phyloP scores from a whole-genome alignment of 1,140 invertebrate genomes.

The Temnothorax longispinosus region DNA sequence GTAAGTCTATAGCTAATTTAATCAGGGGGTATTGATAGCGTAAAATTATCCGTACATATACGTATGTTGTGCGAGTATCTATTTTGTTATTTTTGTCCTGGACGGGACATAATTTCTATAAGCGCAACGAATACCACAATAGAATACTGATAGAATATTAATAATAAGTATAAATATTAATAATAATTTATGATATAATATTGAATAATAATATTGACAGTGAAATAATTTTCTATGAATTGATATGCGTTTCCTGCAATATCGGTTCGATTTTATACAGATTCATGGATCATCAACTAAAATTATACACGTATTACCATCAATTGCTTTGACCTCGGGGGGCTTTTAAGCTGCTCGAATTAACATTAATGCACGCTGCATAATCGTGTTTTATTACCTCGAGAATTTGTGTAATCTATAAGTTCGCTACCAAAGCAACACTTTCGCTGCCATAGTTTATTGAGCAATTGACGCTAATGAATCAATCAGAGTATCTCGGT shows the following conservation, averaged over 20 bases:
- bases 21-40: background rate
- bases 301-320: background rate
- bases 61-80: background rate
- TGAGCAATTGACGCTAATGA: constrained; percentile 80
- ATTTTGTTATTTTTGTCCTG: background rate
- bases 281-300: constrained; percentile 42
- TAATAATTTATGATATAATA: background rate
- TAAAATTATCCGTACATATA: background rate
- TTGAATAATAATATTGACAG: constrained; percentile 1
- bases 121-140: background rate
- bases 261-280: constrained; percentile 21
- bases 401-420: constrained; percentile 78
- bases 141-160: background rate
- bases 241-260: background rate
- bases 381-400: constrained; percentile 74
- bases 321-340: constrained; percentile 66
- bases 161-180: background rate
- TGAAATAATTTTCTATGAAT: constrained; percentile 4
- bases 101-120: background rate
- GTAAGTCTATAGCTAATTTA: background rate
- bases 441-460: constrained; percentile 75
- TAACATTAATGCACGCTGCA: constrained; percentile 71
- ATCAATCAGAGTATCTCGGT: constrained; percentile 75
- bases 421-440: constrained; percentile 72
- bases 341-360: constrained; percentile 71